These are phyloP conservation scores for Acrocephalus arundinaceus DNA, from an alignment of 2,113 vertebrate species.

Conservation along the genomic window DNA sequence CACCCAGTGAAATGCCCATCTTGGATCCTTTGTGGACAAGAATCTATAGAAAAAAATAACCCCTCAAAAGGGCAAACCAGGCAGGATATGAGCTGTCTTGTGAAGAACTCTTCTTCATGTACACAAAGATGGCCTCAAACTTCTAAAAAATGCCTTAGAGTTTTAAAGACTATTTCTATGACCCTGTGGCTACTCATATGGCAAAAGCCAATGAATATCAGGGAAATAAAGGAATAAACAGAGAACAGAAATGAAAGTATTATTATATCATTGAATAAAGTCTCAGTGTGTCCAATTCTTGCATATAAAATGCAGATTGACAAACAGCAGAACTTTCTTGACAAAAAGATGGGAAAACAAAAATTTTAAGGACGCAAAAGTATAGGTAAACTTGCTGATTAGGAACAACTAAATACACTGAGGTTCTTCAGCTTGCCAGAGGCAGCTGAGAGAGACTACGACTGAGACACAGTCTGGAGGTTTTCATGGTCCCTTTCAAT, in stretches of 20 bases:
- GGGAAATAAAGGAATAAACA: not conserved
- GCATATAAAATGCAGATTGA: not conserved
- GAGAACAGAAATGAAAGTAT: not conserved
- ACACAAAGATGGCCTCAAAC: not conserved
- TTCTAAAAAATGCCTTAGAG: not conserved
- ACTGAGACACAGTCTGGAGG: not conserved
- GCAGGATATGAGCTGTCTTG: not conserved
- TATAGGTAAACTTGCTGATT: not conserved
- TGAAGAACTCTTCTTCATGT: not conserved
- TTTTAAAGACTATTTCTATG: not conserved
- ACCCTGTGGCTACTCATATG: not conserved
- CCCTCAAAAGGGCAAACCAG: not conserved
- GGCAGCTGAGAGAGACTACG: not conserved
- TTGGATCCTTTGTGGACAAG: not conserved
- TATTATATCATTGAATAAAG: not conserved
- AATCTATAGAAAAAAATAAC: not conserved
- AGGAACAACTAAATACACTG: not conserved
- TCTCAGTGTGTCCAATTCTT: not conserved
- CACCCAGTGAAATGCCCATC: not conserved
- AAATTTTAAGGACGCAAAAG: not conserved
- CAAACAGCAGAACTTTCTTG: not conserved
- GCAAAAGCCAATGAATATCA: not conserved
- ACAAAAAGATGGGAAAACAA: not conserved
- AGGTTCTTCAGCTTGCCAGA: not conserved
- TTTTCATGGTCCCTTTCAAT: not conserved